These are phyloP conservation scores for Aphelenchoides fujianensis DNA, from an alignment of 1,140 invertebrate genomes.

Conservation along the genomic window DNA sequence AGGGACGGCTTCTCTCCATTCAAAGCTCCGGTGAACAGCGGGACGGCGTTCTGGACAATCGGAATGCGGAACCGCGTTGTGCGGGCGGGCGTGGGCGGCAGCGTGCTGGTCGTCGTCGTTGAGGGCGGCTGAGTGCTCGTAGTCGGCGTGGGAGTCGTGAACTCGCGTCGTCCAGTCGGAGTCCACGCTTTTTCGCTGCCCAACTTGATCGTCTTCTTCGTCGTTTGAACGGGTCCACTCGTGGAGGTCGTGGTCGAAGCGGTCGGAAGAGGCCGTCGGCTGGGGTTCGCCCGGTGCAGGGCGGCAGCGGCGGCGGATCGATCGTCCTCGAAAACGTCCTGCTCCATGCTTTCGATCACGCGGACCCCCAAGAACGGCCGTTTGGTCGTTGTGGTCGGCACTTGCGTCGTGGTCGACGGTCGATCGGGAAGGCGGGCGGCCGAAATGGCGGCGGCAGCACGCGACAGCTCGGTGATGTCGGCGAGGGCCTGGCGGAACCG, in stretches of 20 bases:
- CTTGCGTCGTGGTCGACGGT: not conserved
- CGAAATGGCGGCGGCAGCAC: constrained; percentile 8
- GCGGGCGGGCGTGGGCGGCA: not conserved
- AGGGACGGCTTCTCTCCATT: constrained; percentile 15
- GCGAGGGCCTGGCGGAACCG: no score
- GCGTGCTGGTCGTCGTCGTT: not conserved
- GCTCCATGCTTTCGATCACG: not conserved
- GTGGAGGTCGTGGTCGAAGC: not conserved
- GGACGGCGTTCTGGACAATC: constrained; percentile 1
- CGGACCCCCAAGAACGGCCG: constrained; percentile 1
- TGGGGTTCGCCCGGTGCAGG: not conserved
- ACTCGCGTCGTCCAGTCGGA: constrained; percentile 14
- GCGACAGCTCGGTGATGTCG: constrained; percentile 11
- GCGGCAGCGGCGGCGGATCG: not conserved
- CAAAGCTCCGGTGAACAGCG: not conserved
- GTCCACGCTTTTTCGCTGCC: not conserved
- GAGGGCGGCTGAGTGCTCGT: not conserved
- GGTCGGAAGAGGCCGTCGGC: not conserved
- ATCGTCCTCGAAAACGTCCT: constrained; percentile 1
- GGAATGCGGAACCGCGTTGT: constrained; percentile 10
- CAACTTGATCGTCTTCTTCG: not conserved
- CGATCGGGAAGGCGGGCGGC: not conserved
- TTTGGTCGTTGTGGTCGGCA: not conserved
- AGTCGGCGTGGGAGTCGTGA: constrained; percentile 20
- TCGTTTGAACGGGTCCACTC: not conserved